Base-by-base conservation (phyloP, 2,113 vertebrate species). In the Peromyscus maniculatus region DNA sequence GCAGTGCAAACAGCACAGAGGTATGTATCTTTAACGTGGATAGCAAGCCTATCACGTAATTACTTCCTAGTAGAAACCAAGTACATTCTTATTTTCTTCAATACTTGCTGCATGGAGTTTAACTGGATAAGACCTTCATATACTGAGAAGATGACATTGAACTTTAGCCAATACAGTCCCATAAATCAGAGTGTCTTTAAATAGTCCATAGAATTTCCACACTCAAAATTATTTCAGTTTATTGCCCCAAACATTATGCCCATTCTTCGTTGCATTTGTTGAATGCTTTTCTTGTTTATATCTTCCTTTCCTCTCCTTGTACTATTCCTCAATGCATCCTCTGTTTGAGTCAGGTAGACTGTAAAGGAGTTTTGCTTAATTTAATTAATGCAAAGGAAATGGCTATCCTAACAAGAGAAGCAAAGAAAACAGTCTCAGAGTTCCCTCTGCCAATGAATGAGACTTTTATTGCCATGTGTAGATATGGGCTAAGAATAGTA, bases 341-440 rank as follows among this genome's bases (percentile, higher is more conserved):
- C 97, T 98, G 98, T 98, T 97, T 97, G 36, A 95, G 66, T 43
- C 93, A 91, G 55, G 57, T 69, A 83, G 75, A 98, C 98, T 97
- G 95, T 94, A 97, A 98, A 93, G 84, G 49, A 97, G 59, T 88
- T 88, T 94, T 97, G 33, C 95, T 96, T 84, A 78, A 98, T 96
- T 94, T 93, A 97, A 97, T 59, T 97, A 98, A 97, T 98, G 96
- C 86, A 96, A 97, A 98, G 97, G 96, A 98, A 98, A 97, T 98
- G 91, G 96, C 98, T 98, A 97, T 97, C 97, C 82, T 98, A 96
- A 97, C 95, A 98, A 98, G 93, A 98, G 96, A 98, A 98, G 95
- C 80, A 97, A 98, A 92, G 88, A 69, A 4, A 98, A 98, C 97
- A 88, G 77, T 98, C 91, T 91, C 86, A 96, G 92, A 98, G 82